phyloP scores from a whole-genome alignment of 2,888 invertebrate genomes.

The Drosophila koepferae region DNA sequence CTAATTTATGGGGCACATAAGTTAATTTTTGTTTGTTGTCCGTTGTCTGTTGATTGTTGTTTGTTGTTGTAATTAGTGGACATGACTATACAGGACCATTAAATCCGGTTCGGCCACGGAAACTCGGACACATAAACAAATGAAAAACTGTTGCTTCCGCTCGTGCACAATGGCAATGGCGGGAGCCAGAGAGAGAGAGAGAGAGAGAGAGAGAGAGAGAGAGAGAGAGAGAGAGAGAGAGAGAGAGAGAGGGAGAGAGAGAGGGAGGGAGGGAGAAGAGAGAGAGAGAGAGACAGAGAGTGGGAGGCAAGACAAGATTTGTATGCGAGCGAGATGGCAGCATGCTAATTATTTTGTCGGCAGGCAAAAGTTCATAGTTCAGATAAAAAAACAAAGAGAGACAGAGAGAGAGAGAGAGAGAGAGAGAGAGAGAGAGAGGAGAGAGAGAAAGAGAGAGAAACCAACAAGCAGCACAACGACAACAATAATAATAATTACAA shows the following conservation, averaged over 20 bases:
- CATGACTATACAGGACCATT: constrained; percentile 68
- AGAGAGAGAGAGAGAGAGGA: too few species aligned
- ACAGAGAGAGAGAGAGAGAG: too few species aligned
- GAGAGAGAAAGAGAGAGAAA: constrained; percentile 2
- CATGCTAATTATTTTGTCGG: constrained; percentile 80
- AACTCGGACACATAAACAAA: constrained; percentile 60
- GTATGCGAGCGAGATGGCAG: constrained; percentile 21
- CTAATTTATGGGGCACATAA: constrained; percentile 80
- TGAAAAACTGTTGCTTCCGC: constrained; percentile 80
- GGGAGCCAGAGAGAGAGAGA: not conserved
- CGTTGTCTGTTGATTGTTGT: constrained; percentile 54
- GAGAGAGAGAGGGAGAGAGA: not conserved
- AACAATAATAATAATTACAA: constrained; percentile 53
- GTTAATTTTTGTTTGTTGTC: constrained; percentile 71
- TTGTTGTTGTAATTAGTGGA: constrained; percentile 77
- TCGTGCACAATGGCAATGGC: constrained; percentile 16
- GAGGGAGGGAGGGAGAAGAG: not conserved
- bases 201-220: too few species aligned
- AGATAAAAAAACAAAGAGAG: constrained; percentile 43
- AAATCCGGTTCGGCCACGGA: constrained; percentile 58
- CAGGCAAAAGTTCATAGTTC: constrained; percentile 77
- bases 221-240: not conserved
- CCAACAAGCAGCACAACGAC: constrained; percentile 22
- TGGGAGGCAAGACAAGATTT: not conserved
- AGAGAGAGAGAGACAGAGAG: not conserved